Conservation (phyloP, 2,888 invertebrate genomes). For the Yponomeuta malinellus region DNA sequence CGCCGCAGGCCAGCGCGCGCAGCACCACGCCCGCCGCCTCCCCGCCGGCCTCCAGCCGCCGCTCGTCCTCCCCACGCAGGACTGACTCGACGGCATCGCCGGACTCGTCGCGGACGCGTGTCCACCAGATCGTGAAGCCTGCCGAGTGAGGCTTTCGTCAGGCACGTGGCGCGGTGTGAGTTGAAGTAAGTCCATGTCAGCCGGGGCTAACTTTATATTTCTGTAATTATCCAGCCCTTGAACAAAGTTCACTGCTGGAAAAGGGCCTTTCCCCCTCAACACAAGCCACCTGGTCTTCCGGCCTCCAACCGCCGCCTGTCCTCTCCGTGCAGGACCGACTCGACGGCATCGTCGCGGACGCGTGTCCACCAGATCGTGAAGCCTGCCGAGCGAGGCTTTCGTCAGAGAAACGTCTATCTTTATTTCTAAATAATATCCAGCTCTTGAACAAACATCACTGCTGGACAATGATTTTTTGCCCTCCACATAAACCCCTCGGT, state of each 20-base stretch:
- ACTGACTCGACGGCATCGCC: conserved; percentile 47
- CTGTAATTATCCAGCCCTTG: no score
- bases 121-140: conserved; percentile 66
- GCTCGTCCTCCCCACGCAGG: conserved; percentile 53
- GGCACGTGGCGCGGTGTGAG: no score
- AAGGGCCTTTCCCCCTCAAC: no score
- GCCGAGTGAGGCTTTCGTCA: neutral
- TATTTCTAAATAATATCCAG: no score
- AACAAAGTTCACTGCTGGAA: no score
- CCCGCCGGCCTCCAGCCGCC: conserved; percentile 55
- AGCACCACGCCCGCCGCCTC: conserved; percentile 53
- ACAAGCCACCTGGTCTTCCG: conserved; percentile 26
- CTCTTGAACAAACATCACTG: no score
- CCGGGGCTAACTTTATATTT: no score
- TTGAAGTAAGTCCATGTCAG: no score
- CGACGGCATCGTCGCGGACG: conserved; percentile 54
- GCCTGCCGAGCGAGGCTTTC: conserved; percentile 30
- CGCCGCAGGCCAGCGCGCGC: conserved; percentile 57
- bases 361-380: conserved; percentile 65
- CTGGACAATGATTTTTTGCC: no score
- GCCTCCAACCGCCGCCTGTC: conserved; percentile 58
- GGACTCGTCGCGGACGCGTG: conserved; percentile 56
- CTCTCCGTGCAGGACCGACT: conserved; percentile 44
- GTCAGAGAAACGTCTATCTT: no score
- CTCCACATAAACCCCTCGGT: no score